Conservation (phyloP, 2,888 invertebrate genomes). For the Nymphalis urticae region DNA sequence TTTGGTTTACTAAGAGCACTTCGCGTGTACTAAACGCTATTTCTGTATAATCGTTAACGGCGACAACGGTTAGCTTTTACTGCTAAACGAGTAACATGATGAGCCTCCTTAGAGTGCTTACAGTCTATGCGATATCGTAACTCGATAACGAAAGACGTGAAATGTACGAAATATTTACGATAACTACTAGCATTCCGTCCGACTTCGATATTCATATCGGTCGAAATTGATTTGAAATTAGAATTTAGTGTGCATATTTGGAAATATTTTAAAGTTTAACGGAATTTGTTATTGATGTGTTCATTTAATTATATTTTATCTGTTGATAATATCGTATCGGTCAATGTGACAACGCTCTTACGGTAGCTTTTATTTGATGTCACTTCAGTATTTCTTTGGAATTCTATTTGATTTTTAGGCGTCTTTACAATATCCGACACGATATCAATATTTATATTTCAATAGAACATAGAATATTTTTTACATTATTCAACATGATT, state of each 20-base stretch:
- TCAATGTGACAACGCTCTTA: constrained; percentile 9
- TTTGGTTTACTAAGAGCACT: constrained; percentile 28
- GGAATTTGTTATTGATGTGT: too few relatives aligned
- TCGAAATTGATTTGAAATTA: too few relatives aligned
- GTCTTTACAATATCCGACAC: background rate
- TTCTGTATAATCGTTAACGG: constrained; percentile 36
- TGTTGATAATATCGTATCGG: background rate
- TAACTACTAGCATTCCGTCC: too few relatives aligned
- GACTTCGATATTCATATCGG: too few relatives aligned
- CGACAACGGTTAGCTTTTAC: constrained; percentile 38
- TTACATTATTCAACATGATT: too few relatives aligned
- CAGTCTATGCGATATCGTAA: background rate
- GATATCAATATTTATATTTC: background rate
- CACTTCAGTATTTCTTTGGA: constrained; percentile 6
- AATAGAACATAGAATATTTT: background rate
- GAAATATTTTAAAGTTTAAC: too few relatives aligned
- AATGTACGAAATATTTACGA: too few relatives aligned
- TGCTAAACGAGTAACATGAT: constrained; percentile 36
- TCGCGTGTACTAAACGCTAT: constrained; percentile 30
- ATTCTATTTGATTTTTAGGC: background rate
- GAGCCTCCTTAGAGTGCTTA: constrained; percentile 1
- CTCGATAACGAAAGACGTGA: background rate
- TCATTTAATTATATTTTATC: background rate
- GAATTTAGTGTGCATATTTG: too few relatives aligned
- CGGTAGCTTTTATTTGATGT: constrained; percentile 28